Percentiles rank a stretch among this genome's conserved stretches.
Conservation (phyloP, 2,113 vertebrate species). For the Rutilus rutilus region DNA sequence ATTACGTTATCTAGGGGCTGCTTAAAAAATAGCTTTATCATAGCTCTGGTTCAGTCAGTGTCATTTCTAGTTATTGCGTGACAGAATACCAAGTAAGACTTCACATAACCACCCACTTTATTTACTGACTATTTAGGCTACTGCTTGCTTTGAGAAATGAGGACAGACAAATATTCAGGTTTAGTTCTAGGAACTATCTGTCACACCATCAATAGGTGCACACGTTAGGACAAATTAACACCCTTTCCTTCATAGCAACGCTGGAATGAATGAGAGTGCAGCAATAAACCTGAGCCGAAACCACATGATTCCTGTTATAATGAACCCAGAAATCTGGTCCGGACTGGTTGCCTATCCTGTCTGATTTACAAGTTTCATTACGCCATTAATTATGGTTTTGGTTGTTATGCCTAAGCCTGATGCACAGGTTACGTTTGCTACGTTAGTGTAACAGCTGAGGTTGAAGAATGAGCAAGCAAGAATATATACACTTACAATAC, state of each 20-base stretch:
- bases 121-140: not conserved
- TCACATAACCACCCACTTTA: conserved; percentile 21
- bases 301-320: not conserved
- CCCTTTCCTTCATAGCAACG: not conserved
- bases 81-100: not conserved
- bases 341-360: not conserved
- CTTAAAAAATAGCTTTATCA: not conserved
- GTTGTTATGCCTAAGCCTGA: not conserved
- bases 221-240: not conserved
- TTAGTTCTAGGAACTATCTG: not conserved
- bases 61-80: not conserved
- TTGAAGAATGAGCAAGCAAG: not conserved
- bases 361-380: not conserved
- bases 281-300: not conserved
- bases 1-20: not conserved
- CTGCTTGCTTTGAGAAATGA: not conserved
- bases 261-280: not conserved
- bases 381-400: not conserved
- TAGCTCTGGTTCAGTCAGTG: not conserved
- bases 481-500: not conserved
- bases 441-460: not conserved
- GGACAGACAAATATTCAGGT: not conserved
- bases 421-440: not conserved
- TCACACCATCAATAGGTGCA: not conserved
- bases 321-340: conserved; percentile 4